Evolutionary conservation across 2,888 invertebrate species (phyloP).

Genomic region (Eurois occulta): DNA sequence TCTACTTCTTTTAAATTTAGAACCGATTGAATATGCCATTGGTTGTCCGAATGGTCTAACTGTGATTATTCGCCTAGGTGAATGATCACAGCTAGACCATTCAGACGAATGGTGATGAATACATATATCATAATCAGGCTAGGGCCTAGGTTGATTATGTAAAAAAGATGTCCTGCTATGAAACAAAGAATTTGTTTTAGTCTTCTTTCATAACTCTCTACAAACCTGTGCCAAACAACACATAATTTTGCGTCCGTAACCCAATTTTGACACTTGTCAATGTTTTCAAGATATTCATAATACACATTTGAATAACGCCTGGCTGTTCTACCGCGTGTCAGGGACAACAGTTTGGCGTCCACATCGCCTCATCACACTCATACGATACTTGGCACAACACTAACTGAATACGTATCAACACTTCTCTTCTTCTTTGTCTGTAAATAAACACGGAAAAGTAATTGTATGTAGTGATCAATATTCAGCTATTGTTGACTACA

Average conservation of each 20-base stretch:
- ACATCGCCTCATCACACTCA: constrained; percentile 60
- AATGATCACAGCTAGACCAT: no score
- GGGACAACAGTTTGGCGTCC: constrained; percentile 78
- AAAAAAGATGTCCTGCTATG: not conserved
- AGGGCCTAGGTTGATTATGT: not conserved
- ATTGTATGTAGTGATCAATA: constrained; percentile 16
- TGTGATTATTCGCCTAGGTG: constrained; percentile 22
- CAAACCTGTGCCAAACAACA: constrained; percentile 11
- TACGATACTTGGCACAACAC: constrained; percentile 72
- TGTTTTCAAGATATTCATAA: constrained; percentile 39
- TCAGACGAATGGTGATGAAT: constrained; percentile 18
- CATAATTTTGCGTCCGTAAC: constrained; percentile 11
- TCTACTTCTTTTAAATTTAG: not conserved
- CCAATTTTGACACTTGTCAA: constrained; percentile 37
- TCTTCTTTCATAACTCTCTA: not conserved
- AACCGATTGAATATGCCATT: constrained; percentile 23
- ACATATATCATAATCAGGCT: not conserved
- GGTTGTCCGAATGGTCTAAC: constrained; percentile 9
- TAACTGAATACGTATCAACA: constrained; percentile 54
- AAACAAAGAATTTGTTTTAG: not conserved
- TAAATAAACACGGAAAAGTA: constrained; percentile 62
- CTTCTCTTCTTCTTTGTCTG: constrained; percentile 43
- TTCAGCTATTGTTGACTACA: constrained; percentile 39
- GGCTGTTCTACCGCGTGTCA: constrained; percentile 74
- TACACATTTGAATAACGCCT: constrained; percentile 53